Evolutionary conservation across 2,888 invertebrate species (phyloP), one percentile per base, ranked within the genome.

Genomic region (Sialis fuliginosa): DNA sequence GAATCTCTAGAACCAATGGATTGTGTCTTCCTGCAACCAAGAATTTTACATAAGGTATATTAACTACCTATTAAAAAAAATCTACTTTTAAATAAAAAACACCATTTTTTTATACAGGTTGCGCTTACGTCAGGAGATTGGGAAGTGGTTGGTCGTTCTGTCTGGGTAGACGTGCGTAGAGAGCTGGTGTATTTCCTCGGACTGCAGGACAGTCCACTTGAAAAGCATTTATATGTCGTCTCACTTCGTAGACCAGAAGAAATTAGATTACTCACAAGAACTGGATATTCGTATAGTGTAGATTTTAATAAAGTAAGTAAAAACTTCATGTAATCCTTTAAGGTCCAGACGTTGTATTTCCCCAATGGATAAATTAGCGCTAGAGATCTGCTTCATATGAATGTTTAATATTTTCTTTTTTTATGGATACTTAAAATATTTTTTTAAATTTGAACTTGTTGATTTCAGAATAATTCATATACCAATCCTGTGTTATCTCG

Each of bases 141-240:
- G 93, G 92, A 91, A 64, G 88, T 93, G 12, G 70, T 88, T 57
- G 81, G 85, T 32, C 75, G 80, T 50, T 81, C 81, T 65, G 71
- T 95, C 46, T 93, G 92, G 89, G 84, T 95, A 35, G 91, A 96
- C 64, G 75, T 76, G 51, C 61, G 70, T 4, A 72, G 80, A 51
- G 76, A 81, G 49, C 69, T 93, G 49, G 84, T 96, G 2, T 96
- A 91, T 70, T 95, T 96, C 68, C 77, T 88, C 58, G 95, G 87
- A 5, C 70, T 91, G 50, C 81, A 82, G 54, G 93, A 96, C 67
- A 82, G 88, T 5, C 91, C 93, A 0, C 65, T 96, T 50, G 95
- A 96, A 66, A 83, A 88, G 53, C 96, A 96, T 62, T 69, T 95
- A 57, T 96, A 91, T 68, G 90, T 81, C 4, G 84, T 86, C 4